phyloP scores from a whole-genome alignment of 2,113 vertebrate genomes.

The Spea multiplicata region DNA sequence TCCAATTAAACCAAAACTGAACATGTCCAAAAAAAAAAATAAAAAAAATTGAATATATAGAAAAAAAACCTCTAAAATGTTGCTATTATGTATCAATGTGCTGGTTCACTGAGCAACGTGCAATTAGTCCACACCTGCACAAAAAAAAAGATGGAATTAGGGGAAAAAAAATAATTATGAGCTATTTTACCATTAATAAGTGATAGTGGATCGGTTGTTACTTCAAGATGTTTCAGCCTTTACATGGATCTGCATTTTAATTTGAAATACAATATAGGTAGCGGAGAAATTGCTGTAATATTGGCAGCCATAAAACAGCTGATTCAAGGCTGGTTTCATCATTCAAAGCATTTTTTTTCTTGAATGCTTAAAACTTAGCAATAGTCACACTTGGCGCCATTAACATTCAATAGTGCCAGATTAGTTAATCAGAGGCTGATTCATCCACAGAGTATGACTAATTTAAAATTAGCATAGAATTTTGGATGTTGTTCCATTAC shows the following conservation, averaged over 20 bases:
- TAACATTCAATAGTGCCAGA: slow-evolving; percentile 53
- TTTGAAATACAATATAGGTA: slow-evolving; percentile 51
- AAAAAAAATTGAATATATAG: too few relatives aligned
- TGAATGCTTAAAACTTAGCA: slow-evolving; percentile 54
- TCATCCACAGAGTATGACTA: slow-evolving; percentile 52
- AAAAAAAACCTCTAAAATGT: too few relatives aligned
- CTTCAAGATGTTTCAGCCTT: slow-evolving; percentile 4
- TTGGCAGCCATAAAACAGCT: slow-evolving; percentile 54
- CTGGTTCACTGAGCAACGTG: not conserved
- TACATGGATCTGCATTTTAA: slow-evolving; percentile 57
- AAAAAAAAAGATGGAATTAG: not conserved
- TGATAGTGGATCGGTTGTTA: not conserved
- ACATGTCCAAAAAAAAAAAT: too few relatives aligned
- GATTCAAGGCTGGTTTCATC: slow-evolving; percentile 55
- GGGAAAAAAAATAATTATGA: not conserved
- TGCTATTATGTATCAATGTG: not conserved
- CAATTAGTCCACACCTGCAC: not conserved
- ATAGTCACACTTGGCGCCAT: slow-evolving; percentile 55
- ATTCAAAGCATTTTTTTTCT: slow-evolving; percentile 51
- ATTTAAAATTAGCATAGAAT: slow-evolving; percentile 51
- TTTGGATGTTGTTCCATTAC: slow-evolving; percentile 48
- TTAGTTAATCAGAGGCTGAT: slow-evolving; percentile 57
- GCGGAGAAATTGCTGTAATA: slow-evolving; percentile 50
- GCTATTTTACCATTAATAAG: not conserved
- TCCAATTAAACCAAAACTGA: too few relatives aligned